Evolutionary conservation across 2,888 invertebrate species (phyloP).

Genomic region (Galerucella nymphaeae): DNA sequence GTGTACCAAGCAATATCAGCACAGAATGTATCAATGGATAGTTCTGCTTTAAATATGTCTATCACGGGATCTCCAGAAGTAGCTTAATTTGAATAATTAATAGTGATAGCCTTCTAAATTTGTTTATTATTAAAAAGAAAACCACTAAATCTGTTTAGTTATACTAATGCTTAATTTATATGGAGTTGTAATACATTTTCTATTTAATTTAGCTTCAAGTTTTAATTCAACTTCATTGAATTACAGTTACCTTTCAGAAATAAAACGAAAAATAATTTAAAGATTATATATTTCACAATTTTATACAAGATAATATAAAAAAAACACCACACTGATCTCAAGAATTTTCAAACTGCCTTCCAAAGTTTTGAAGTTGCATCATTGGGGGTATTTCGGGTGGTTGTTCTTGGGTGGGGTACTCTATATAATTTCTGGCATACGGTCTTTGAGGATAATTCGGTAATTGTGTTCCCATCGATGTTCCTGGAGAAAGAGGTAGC

Average conservation of each 20-base stretch:
- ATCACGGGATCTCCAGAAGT: slow-evolving; percentile 44
- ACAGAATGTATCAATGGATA: slow-evolving; percentile 58
- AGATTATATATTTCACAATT: slow-evolving; percentile 11
- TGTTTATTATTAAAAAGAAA: not conserved
- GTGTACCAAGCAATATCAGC: slow-evolving; percentile 57
- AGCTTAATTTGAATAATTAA: slow-evolving; percentile 3
- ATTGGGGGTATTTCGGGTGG: slow-evolving; percentile 59
- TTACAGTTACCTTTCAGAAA: too few relatives aligned
- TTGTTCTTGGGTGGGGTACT: slow-evolving; percentile 54
- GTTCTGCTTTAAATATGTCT: slow-evolving; percentile 60
- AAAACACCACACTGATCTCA: slow-evolving; percentile 44
- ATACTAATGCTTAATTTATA: not conserved
- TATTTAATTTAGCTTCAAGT: not conserved
- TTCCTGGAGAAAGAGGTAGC: slow-evolving; percentile 60
- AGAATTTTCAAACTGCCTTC: slow-evolving; percentile 62
- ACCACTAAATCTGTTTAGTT: not conserved
- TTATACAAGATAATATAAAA: slow-evolving; percentile 21
- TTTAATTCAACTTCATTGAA: too few relatives aligned
- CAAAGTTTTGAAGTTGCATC: slow-evolving; percentile 64
- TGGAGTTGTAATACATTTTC: not conserved
- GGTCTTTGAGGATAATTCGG: slow-evolving; percentile 45
- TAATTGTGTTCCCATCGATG: slow-evolving; percentile 49
- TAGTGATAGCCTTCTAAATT: too few relatives aligned
- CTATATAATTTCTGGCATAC: slow-evolving; percentile 56
- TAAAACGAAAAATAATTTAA: not conserved